Evolutionary conservation across 2,888 invertebrate species (phyloP).

Genomic region (Salticus scenicus): DNA sequence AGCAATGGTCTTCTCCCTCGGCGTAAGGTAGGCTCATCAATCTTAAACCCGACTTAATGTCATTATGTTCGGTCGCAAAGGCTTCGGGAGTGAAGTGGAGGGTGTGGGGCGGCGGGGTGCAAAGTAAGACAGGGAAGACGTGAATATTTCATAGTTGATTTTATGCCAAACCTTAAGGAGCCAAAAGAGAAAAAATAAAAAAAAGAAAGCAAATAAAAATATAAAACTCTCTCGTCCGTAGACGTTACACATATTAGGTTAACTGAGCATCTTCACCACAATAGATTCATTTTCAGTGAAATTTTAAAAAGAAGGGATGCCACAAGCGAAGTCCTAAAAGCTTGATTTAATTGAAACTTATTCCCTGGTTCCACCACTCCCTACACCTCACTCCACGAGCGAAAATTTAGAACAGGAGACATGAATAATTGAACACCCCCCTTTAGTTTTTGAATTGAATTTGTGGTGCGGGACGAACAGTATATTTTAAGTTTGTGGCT

Average conservation of each 20-base stretch:
- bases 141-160: conserved; percentile 69
- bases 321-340: conserved; percentile 30
- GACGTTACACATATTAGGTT: conserved; percentile 64
- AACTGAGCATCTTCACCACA: conserved; percentile 49
- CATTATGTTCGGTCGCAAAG: conserved; percentile 69
- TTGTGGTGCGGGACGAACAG: not conserved
- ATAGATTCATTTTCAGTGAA: conserved; percentile 47
- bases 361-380: conserved; percentile 16
- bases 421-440: conserved; percentile 3
- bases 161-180: conserved; percentile 39
- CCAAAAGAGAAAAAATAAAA: conserved; percentile 14
- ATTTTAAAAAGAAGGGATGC: conserved; percentile 48
- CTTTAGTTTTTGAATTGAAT: conserved; percentile 1
- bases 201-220: conserved; percentile 14
- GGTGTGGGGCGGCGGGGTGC: conserved; percentile 21
- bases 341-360: conserved; percentile 69
- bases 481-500: conserved; percentile 3
- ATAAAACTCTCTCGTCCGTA: conserved; percentile 3
- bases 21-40: conserved; percentile 67
- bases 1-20: conserved; percentile 24
- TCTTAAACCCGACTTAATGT: conserved; percentile 69
- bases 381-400: not conserved
- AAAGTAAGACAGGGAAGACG: conserved; percentile 61
- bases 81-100: conserved; percentile 28
- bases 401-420: conserved; percentile 1